Percentiles rank a stretch among this genome's conserved stretches.
phyloP scores from a whole-genome alignment of 2,888 invertebrate genomes.

The Meghimatium bilineatum region DNA sequence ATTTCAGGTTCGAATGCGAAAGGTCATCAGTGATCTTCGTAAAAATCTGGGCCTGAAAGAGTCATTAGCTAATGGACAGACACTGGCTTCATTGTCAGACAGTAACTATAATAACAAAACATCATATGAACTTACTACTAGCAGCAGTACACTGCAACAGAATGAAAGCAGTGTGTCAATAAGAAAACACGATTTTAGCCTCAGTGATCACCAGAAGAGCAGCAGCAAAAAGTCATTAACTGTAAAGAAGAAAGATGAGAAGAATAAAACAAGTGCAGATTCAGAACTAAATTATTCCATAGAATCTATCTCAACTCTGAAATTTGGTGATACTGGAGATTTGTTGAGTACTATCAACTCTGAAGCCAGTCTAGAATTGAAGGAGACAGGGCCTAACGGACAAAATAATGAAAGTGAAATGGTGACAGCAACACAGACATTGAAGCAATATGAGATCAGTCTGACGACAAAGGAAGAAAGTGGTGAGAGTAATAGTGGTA shows the following conservation, averaged over 20 bases:
- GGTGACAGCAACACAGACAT: constrained; percentile 59
- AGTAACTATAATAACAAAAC: constrained; percentile 26
- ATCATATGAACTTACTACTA: background rate
- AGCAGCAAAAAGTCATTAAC: background rate
- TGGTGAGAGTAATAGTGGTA: background rate
- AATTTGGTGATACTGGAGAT: constrained; percentile 52
- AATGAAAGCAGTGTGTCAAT: background rate
- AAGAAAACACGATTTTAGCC: background rate
- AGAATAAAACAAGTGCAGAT: background rate
- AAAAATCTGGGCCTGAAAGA: constrained; percentile 65
- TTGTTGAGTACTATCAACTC: constrained; percentile 51
- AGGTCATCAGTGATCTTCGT: constrained; percentile 66
- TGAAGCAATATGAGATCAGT: constrained; percentile 62
- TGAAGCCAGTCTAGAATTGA: constrained; percentile 2
- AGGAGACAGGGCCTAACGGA: constrained; percentile 10
- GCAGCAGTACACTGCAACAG: background rate
- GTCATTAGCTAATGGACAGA: background rate
- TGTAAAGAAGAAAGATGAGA: background rate
- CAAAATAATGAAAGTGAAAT: constrained; percentile 54
- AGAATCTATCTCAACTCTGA: constrained; percentile 43
- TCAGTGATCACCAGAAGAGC: background rate
- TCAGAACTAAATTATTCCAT: constrained; percentile 15
- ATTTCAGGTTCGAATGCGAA: constrained; percentile 66
- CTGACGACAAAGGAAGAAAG: constrained; percentile 55
- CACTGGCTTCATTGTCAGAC: constrained; percentile 22